Evolutionary conservation across 2,113 vertebrate genomes (phyloP).

Genomic region (Xiphias gladius): DNA sequence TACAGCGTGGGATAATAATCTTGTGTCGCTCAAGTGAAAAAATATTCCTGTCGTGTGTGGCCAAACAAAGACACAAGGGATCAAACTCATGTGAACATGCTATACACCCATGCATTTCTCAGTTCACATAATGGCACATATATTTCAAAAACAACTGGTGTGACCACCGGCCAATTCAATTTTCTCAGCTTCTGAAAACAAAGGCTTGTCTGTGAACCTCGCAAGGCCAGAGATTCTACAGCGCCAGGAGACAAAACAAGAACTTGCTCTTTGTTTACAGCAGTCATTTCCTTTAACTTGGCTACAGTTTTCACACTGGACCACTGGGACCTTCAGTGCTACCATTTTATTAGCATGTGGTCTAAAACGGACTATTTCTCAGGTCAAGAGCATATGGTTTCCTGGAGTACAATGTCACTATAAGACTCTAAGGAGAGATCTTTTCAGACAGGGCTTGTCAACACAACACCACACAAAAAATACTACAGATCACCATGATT

Average conservation of each 20-base stretch:
- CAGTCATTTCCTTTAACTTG: constrained; percentile 72
- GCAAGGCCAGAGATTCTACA: constrained; percentile 60
- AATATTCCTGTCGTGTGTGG: constrained; percentile 48
- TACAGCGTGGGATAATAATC: constrained; percentile 70
- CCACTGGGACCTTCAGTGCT: constrained; percentile 57
- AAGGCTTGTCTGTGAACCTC: constrained; percentile 73
- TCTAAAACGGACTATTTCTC: constrained; percentile 38
- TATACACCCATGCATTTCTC: constrained; percentile 75
- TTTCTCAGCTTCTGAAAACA: constrained; percentile 70
- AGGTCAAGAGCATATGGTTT: constrained; percentile 49
- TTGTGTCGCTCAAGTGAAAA: constrained; percentile 54
- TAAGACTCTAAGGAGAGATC: constrained; percentile 34
- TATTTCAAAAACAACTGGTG: constrained; percentile 76
- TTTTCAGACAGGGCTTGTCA: constrained; percentile 48
- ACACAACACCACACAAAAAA: constrained; percentile 46
- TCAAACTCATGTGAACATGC: constrained; percentile 67
- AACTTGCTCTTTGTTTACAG: constrained; percentile 76
- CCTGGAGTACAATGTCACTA: constrained; percentile 26
- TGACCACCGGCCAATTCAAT: constrained; percentile 53
- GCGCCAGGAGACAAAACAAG: constrained; percentile 73
- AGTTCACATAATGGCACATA: constrained; percentile 74
- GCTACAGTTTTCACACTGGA: constrained; percentile 60
- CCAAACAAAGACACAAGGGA: constrained; percentile 73
- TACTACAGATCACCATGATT: constrained; percentile 48
- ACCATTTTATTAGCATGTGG: constrained; percentile 71